Evolutionary conservation across 2,797 vertebrate genomes (phyloP), one percentile per base, ranked within the genome.

Genomic region (Zonotrichia albicollis): DNA sequence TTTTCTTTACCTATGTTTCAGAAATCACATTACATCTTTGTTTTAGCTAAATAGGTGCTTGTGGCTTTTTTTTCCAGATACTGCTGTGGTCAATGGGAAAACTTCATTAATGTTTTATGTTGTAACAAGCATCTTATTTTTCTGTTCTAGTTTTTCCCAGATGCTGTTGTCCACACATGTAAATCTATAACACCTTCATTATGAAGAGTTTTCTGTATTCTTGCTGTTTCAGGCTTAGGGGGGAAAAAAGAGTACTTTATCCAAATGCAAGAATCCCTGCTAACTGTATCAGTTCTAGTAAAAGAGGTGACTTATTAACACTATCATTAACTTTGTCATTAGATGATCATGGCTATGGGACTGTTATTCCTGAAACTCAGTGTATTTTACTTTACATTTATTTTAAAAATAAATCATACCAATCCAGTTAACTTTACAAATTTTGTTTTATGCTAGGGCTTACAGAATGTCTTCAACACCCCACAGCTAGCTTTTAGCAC

Each of bases 281-380:
- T 45, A 21, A 48, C 21, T 53, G 4, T 14, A n/a, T 80, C 32
- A 23, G 6, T 51, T 67, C 10, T 76, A 46, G 21, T 58, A 32
- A 61, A 55, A 87, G 36, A 40, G 4, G 4, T 46, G 8, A 5
- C 11, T 5, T 60, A 38, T 74, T 77, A 46, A 29, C 4, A 5
- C 11, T 42, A 0, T 55, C 0, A 0, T 71, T 42, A 19, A 16
- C 5, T 91, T 84, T 60, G n/a, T 92, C 13, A 5, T 70, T 62
- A 62, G 16, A 42, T n/a, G 5, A 4, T 77, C 16, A 7, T 46
- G 80, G 6, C 21, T 60, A 10, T 67, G 61, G 26, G 16, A 36
- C 14, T 55, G 12, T 55, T 89, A 36, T 3, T 73, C 9, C 36
- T 68, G 12, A 18, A 62, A 16, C 26, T 67, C 12, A 20, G 5